Percentiles rank a stretch among this genome's conserved stretches.
These are phyloP conservation scores for Hippopotamyrus pictus DNA, from an alignment of 2,797 vertebrate genomes.

Conservation along the genomic window DNA sequence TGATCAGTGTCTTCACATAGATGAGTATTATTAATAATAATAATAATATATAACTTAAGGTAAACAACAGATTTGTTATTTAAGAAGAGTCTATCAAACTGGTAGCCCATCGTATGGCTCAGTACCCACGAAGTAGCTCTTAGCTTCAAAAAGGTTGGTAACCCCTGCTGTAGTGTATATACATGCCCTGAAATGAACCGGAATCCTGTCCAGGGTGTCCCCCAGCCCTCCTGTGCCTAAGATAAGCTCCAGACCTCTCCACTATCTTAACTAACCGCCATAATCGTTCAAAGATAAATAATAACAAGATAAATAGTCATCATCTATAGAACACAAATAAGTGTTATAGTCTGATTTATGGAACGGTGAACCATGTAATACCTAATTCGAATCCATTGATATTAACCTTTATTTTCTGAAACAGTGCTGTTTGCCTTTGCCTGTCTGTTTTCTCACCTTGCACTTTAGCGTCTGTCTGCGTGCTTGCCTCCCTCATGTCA, in stretches of 20 bases:
- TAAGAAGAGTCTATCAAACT: too few relatives aligned
- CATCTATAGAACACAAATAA: not conserved
- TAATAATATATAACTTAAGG: too few relatives aligned
- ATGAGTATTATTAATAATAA: too few relatives aligned
- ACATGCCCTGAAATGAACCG: not conserved
- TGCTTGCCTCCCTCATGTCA: constrained; percentile 43
- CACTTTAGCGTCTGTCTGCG: constrained; percentile 53
- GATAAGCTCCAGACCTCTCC: not conserved
- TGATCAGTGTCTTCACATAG: too few relatives aligned
- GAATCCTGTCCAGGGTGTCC: not conserved
- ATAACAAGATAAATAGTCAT: not conserved
- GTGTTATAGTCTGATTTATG: not conserved
- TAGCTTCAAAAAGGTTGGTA: too few relatives aligned
- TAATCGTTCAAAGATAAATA: not conserved
- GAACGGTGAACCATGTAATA: not conserved
- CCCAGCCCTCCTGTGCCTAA: not conserved
- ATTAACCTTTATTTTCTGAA: not conserved
- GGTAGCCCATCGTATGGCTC: too few relatives aligned
- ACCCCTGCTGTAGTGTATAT: not conserved
- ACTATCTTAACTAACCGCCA: not conserved
- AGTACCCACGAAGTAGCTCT: too few relatives aligned
- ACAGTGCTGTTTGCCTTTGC: not conserved
- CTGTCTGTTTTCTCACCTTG: constrained; percentile 49
- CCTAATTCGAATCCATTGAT: not conserved
- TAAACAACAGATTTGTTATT: too few relatives aligned